phyloP scores from a whole-genome alignment of 1,140 invertebrate genomes.

The Drosophila ironensis region DNA sequence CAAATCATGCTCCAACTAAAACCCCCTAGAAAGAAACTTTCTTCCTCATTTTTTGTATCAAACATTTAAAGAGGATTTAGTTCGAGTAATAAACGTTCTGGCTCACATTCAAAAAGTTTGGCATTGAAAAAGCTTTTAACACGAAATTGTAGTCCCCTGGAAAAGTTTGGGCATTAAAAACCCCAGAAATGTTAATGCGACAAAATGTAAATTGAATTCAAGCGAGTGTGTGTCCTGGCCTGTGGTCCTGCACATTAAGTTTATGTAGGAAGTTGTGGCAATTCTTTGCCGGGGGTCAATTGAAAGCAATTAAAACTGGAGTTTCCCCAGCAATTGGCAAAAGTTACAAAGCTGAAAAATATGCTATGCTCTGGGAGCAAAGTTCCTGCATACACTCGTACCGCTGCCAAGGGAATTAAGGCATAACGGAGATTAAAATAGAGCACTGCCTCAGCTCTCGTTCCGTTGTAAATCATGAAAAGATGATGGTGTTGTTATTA shows the following conservation, averaged over 20 bases:
- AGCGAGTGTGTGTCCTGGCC: conserved; percentile 35
- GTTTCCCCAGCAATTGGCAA: conserved; percentile 15
- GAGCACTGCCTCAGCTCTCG: neutral
- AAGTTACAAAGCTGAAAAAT: conserved; percentile 36
- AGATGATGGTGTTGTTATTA: conserved; percentile 18
- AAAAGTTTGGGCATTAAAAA: conserved; percentile 41
- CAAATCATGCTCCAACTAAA: conserved; percentile 12
- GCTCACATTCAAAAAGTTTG: conserved; percentile 37
- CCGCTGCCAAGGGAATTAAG: conserved; percentile 1
- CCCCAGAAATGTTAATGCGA: conserved; percentile 51
- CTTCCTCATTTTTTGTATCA: neutral
- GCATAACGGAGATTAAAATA: conserved; percentile 6
- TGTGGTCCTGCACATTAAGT: conserved; percentile 29
- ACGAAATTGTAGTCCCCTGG: conserved; percentile 20
- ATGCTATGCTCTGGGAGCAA: conserved; percentile 14
- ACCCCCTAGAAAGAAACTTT: neutral
- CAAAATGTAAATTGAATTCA: conserved; percentile 70
- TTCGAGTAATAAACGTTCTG: conserved; percentile 41
- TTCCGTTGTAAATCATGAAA: neutral
- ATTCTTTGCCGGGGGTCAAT: conserved; percentile 58
- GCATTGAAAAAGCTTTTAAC: conserved; percentile 47
- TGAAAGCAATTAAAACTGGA: conserved; percentile 64
- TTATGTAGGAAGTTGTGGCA: conserved; percentile 59
- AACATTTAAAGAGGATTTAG: conserved; percentile 30
- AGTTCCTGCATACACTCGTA: conserved; percentile 2